Evolutionary conservation across 2,888 invertebrate genomes (phyloP), one percentile per base, ranked within the genome.

Genomic region (Sisyra nigra): DNA sequence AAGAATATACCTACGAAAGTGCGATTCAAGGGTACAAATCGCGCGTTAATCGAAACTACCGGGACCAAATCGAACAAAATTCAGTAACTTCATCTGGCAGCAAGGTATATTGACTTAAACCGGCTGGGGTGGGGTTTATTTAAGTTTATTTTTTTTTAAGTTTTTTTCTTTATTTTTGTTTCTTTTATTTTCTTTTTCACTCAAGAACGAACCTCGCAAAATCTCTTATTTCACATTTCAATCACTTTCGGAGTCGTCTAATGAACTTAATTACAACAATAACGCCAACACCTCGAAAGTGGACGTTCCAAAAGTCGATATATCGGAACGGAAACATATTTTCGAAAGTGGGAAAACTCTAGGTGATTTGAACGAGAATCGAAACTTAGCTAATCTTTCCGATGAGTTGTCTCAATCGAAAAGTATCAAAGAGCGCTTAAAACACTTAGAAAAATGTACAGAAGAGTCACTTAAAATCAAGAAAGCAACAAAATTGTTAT

Each of bases 11-110:
- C 0, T 88, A 86, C 59, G 87, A 88, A 61, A 80, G 84, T 52
- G 86, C 87, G 52, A 87, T 87, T 52, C 81, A 87, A 57, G 81
- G 83, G 51, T 88, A 88, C 62, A 81, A 86, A 52, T 80, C 83
- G 41, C 71, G 84, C 51, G 83, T 80, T 38, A 73, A 79, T 52
- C 39, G 40, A 34, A 42, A 30, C 36, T 35, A 44, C 18, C 29
- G 34, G 17, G 36, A 44, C n/a, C 17, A 17, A 34, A 34, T 15
- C 24, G 24, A 24, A 24, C 24, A 24, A 24, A 24, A 24, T 24
- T 24, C 24, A 24, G 24, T 24, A 24, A 24, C 24, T 7, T 24
- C 13, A 14, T 31, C 15, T 14, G 32, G 24, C 14, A 15, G 14
- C 29, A 41, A 41, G 41, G 31, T 31, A 41, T 31, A 31, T 30